Evolutionary conservation across 2,888 invertebrate genomes (phyloP), one percentile per base, ranked within the genome.

Genomic region (Polyommatus icarus): DNA sequence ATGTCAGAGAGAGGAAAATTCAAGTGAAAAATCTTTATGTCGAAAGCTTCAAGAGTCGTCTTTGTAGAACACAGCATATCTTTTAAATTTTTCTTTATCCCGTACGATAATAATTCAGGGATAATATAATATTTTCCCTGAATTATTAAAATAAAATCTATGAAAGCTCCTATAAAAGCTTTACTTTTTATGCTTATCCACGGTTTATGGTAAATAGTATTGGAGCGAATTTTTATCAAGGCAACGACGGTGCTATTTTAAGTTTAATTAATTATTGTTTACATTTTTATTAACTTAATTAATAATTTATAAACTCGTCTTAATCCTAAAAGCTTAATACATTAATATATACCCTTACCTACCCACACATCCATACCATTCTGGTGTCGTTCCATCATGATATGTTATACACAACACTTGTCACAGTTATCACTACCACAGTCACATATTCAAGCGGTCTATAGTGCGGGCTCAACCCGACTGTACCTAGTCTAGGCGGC

Each of bases 351-450:
- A 91, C 91, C 94, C 94, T 94, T 94, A 94, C 94, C 94, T 94
- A 94, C 94, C 94, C 94, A 94, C 92, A 94, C 94, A 94, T 94
- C 94, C 93, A 94, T 94, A 92, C 94, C 94, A 92, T 94, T 94
- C 86, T 94, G 94, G 92, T 94, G 94, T 81, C 94, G 90, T 89
- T 94, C 94, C 94, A 94, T 94, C 91, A 92, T 94, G 93, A 92
- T 94, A 93, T 92, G 89, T 29, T 40, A n/a, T 24, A 24, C 50
- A 75, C 50, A 83, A 81, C 82, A 87, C 85, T 83, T 84, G 84
- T 80, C 83, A 83, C 81, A 84, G 87, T 87, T 89, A 90, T 90
- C 82, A 82, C 82, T 87, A 85, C 88, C 85, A 82, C 88, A 91
- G 88, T 85, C 91, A 92, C 90, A 83, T 86, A 84, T 82, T 86